Base-by-base conservation (phyloP, 1,140 invertebrate genomes). In the Cryptotermes secundus region DNA sequence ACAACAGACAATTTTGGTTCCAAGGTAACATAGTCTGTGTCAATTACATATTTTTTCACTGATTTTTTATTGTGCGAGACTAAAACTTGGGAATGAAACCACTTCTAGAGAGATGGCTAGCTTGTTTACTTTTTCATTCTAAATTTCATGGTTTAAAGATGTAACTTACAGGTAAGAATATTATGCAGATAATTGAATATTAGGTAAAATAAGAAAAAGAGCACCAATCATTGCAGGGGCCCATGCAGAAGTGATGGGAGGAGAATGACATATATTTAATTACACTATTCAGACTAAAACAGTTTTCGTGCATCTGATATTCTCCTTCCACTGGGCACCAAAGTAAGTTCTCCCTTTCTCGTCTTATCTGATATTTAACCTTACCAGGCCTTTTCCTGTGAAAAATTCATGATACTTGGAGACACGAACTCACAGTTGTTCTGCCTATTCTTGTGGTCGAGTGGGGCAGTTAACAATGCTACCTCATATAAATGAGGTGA, bases 321-420 rank as follows among this genome's bases (percentile, higher is more conserved):
- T 49, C 14, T 49, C 45, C 45, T 49, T 49, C 45, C 45, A 49
- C 16, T 49, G 45, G 45, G 14, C 45, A 19, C 45, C 10, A 19
- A 19, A 19, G 45, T 49, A 49, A 49, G 45, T 22, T 22, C 19
- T 49, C 45, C 19, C n/a, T 72, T 31, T 72, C n/a, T 72, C 59
- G 31, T n/a, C 14, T 26, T 72, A 72, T 16, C 26, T 72, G n/a
- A 72, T 72, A 72, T 72, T 72, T 72, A 26, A 72, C n/a, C 59
- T 72, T 72, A 72, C 59, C 59, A 72, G 26, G 59, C n/a, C 31
- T 72, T n/a, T n/a, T 72, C 59, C 59, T 72, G n/a, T 72, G 59
- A 72, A 31, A 72, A 31, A 72, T 72, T 72, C 59, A 72, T 72
- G n/a, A 72, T 31, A n/a, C n/a, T 31, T 31, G 59, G 26, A 72